Percentiles rank a stretch among this genome's conserved stretches.
Conservation (phyloP, 2,797 vertebrate genomes). For the Paedocypris micromegethes region DNA sequence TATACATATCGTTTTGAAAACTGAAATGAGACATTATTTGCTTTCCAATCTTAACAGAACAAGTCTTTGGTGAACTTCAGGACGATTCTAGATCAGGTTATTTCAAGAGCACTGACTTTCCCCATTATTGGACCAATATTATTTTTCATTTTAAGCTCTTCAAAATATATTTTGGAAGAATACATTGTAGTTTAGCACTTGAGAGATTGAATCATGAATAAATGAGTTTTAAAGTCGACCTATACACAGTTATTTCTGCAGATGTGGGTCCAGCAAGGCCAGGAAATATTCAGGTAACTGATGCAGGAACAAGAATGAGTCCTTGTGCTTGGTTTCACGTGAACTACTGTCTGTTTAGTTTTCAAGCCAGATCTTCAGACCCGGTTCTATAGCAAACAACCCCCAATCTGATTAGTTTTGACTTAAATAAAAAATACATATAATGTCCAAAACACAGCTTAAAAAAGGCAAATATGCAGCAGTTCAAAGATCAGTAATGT, state of each 20-base stretch:
- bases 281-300: neutral
- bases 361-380: constrained; percentile 31
- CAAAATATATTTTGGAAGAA: neutral
- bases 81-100: constrained; percentile 63
- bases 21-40: constrained; percentile 57
- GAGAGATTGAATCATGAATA: constrained; percentile 5
- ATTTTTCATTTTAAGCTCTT: constrained; percentile 15
- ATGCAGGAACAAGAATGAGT: constrained; percentile 44
- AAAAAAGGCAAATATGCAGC: constrained; percentile 78
- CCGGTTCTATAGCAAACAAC: constrained; percentile 61
- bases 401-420: constrained; percentile 68
- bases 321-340: constrained; percentile 39
- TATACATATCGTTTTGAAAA: constrained; percentile 61
- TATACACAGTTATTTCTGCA: constrained; percentile 33
- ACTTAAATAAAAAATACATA: constrained; percentile 74
- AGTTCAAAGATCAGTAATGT: constrained; percentile 69
- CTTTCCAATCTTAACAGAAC: constrained; percentile 59
- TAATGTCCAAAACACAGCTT: constrained; percentile 78
- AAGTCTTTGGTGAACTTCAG: constrained; percentile 66
- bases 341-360: constrained; percentile 24
- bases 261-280: neutral
- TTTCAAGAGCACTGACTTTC: constrained; percentile 5
- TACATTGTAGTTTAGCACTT: neutral
- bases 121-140: neutral
- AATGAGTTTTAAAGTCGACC: constrained; percentile 26